Evolutionary conservation across 2,888 invertebrate genomes (phyloP).

Genomic region (Phoenoteleia sp.): DNA sequence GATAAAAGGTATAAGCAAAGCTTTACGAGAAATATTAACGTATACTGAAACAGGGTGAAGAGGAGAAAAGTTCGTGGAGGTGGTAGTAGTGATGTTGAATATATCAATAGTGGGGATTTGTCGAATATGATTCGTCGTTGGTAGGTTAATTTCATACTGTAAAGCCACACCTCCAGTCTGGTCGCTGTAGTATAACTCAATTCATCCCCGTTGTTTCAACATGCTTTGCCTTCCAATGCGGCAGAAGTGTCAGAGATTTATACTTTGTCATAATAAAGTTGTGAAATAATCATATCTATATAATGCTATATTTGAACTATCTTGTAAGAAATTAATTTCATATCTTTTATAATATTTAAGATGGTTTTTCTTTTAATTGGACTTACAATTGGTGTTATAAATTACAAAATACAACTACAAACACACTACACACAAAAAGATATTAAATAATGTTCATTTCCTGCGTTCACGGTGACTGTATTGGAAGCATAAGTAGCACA

Average conservation of each 20-base stretch:
- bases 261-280: slow-evolving; percentile 66
- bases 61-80: slow-evolving; percentile 65
- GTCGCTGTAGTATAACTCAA: slow-evolving; percentile 80
- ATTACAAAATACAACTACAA: too few relatives aligned
- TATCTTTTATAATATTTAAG: background rate
- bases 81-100: slow-evolving; percentile 75
- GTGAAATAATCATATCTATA: slow-evolving; percentile 56
- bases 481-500: too few relatives aligned
- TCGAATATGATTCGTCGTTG: slow-evolving; percentile 83
- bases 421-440: too few relatives aligned
- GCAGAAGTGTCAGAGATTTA: slow-evolving; percentile 63
- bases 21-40: slow-evolving; percentile 67
- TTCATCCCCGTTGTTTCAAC: slow-evolving; percentile 78
- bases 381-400: too few relatives aligned
- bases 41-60: slow-evolving; percentile 45
- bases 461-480: too few relatives aligned
- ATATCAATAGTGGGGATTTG: slow-evolving; percentile 79
- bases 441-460: too few relatives aligned
- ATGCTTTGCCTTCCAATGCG: slow-evolving; percentile 58
- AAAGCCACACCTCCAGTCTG: slow-evolving; percentile 81
- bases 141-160: slow-evolving; percentile 81
- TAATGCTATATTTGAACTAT: slow-evolving; percentile 19
- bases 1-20: slow-evolving; percentile 74
- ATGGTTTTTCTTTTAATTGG: too few relatives aligned
- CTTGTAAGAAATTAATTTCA: background rate